Conservation (phyloP, 2,797 vertebrate species). For the Haliaeetus albicilla region DNA sequence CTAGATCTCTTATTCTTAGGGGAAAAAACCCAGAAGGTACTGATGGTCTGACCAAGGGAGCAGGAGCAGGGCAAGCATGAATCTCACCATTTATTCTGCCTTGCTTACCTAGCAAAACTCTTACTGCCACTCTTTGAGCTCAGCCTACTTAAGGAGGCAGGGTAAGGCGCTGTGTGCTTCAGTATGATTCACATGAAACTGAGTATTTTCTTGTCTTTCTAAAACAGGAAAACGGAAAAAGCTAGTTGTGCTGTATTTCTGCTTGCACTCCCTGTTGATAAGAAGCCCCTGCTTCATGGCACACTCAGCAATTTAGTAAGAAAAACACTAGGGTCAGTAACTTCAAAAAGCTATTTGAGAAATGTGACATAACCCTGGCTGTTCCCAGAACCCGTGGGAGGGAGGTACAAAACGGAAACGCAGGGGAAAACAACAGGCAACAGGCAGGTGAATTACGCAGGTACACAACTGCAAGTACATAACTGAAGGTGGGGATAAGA, state of each 20-base stretch:
- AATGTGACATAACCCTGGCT: not conserved
- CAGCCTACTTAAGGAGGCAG: fast-evolving
- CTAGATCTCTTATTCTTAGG: not conserved
- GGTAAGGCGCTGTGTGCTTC: fast-evolving
- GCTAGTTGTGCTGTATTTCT: not conserved
- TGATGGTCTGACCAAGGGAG: not conserved
- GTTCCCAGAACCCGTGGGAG: not conserved
- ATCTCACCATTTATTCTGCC: not conserved
- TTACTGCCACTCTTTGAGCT: not conserved
- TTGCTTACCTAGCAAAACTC: not conserved
- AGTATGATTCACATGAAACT: not conserved
- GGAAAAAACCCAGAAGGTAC: not conserved
- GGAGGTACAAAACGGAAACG: not conserved
- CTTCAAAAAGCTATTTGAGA: not conserved
- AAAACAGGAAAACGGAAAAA: not conserved
- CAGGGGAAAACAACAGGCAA: not conserved
- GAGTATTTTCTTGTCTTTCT: not conserved
- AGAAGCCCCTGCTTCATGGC: not conserved
- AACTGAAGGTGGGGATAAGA: not conserved
- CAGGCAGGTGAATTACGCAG: not conserved
- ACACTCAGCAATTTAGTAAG: not conserved
- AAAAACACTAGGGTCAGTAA: not conserved
- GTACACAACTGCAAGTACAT: not conserved
- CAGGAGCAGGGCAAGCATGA: not conserved
- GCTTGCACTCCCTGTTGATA: not conserved